Evolutionary conservation across 1,140 invertebrate genomes (phyloP).

Genomic region (Lamellibrachia luymesi): DNA sequence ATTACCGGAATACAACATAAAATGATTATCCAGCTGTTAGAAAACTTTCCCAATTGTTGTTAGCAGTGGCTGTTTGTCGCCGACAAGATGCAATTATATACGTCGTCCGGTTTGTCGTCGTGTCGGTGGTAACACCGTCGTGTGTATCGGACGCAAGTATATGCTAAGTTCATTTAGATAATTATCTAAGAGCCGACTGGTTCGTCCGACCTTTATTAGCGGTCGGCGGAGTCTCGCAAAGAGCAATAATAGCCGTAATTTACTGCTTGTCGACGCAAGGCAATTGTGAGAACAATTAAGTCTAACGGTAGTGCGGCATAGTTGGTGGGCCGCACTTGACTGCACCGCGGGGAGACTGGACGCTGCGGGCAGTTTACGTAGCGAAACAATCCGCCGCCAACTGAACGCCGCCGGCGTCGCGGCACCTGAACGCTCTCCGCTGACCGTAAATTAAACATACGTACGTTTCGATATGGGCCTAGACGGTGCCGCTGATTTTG

Average conservation of each 20-base stretch:
- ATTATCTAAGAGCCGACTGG: conserved; percentile 4
- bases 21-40: background rate
- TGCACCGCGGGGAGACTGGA: background rate
- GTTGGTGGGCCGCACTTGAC: background rate
- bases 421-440: background rate
- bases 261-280: background rate
- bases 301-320: background rate
- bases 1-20: background rate
- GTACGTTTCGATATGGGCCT: background rate
- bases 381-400: background rate
- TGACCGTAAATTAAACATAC: background rate
- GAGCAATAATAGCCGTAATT: background rate
- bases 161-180: conserved; percentile 1
- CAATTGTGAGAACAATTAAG: conserved; percentile 5
- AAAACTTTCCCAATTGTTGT: background rate
- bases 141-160: background rate
- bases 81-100: conserved; percentile 1
- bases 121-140: background rate
- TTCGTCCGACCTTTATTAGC: background rate
- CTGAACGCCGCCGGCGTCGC: background rate
- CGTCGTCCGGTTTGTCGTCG: background rate
- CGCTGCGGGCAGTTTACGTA: background rate
- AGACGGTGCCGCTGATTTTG: background rate
- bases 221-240: background rate
- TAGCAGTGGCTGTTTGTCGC: background rate